Percentiles rank a stretch among this genome's conserved stretches.
Evolutionary conservation across 2,888 invertebrate genomes (phyloP).

Genomic region (Willowsia nigromaculata): DNA sequence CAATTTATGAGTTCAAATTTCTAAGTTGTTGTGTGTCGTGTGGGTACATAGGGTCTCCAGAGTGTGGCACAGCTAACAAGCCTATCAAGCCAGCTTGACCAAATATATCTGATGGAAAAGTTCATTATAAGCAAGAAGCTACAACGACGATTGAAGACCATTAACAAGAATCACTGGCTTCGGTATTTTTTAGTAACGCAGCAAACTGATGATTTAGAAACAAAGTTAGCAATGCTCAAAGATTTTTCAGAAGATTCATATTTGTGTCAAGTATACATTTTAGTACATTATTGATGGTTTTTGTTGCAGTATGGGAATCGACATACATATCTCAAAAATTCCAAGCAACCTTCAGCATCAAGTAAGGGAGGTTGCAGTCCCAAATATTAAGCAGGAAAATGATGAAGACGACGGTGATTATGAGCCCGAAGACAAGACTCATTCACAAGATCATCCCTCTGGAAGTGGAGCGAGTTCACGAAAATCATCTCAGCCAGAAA

Average conservation of each 20-base stretch:
- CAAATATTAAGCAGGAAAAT: slow-evolving; percentile 34
- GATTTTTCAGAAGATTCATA: too few relatives aligned
- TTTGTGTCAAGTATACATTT: too few relatives aligned
- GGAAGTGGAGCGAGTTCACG: background rate
- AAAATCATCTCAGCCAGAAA: background rate
- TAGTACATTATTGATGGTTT: too few relatives aligned
- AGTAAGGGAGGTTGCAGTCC: slow-evolving; percentile 40
- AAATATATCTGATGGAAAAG: slow-evolving; percentile 76
- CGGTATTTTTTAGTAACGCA: slow-evolving; percentile 62
- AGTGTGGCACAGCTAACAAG: slow-evolving; percentile 69
- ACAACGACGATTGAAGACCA: slow-evolving; percentile 52
- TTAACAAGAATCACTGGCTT: slow-evolving; percentile 38
- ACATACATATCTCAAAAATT: slow-evolving; percentile 38
- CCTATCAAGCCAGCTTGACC: slow-evolving; percentile 75
- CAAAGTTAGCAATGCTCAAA: slow-evolving; percentile 12
- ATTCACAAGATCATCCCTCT: background rate
- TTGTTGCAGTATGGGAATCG: slow-evolving; percentile 47
- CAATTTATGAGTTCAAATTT: background rate
- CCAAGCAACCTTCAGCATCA: slow-evolving; percentile 35
- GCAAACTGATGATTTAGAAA: slow-evolving; percentile 34
- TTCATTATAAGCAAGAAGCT: slow-evolving; percentile 73
- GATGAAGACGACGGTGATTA: slow-evolving; percentile 23
- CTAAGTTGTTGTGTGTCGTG: background rate
- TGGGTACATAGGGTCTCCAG: slow-evolving; percentile 69
- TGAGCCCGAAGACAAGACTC: background rate